phyloP scores from a whole-genome alignment of 2,888 invertebrate genomes.

The Caenorhabditis japonica region DNA sequence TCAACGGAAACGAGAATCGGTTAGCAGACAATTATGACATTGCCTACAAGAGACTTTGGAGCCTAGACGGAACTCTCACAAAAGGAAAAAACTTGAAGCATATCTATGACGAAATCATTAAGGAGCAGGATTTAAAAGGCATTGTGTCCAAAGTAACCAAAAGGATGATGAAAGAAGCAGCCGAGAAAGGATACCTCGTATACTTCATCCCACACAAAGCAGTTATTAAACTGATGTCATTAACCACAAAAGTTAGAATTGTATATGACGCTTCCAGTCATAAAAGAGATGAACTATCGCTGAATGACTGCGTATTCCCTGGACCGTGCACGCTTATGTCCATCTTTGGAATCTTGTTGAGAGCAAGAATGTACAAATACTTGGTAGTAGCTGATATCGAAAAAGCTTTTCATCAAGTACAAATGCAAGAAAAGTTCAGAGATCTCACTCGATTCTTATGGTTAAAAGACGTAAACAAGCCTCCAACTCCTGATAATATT shows the following conservation, averaged over 20 bases:
- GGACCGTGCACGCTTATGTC: not conserved
- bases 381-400: slow-evolving; percentile 13
- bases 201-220: slow-evolving; percentile 11
- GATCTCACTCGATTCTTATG: slow-evolving; percentile 18
- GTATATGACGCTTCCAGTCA: slow-evolving; percentile 12
- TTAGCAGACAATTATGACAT: not conserved
- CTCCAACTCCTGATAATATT: slow-evolving; percentile 11
- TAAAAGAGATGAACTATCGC: not conserved
- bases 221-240: not conserved
- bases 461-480: slow-evolving; percentile 11
- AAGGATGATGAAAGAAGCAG: too few relatives aligned
- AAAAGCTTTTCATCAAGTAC: slow-evolving; percentile 20
- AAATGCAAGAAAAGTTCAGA: slow-evolving; percentile 1
- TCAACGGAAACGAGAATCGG: not conserved
- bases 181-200: too few relatives aligned
- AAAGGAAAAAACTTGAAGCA: not conserved
- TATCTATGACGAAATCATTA: not conserved
- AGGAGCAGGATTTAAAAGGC: not conserved
- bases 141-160: not conserved
- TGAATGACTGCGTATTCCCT: slow-evolving; percentile 19
- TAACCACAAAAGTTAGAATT: slow-evolving; percentile 12
- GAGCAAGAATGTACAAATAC: not conserved
- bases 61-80: not conserved
- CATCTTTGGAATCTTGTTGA: slow-evolving; percentile 3
- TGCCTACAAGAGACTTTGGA: not conserved